phyloP scores from a whole-genome alignment of 2,797 vertebrate species.

The Chaenodraco wilsoni region DNA sequence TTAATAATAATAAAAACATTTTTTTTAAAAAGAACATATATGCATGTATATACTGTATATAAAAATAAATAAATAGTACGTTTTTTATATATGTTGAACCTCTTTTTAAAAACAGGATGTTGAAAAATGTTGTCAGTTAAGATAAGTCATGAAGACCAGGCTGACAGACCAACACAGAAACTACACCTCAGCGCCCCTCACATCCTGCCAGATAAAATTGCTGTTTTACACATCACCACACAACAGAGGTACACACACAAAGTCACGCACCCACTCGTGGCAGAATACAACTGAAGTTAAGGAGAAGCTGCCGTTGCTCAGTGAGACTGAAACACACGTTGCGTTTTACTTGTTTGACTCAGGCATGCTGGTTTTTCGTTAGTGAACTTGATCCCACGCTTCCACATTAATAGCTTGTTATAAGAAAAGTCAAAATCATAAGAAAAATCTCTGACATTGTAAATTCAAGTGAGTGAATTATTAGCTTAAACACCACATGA shows the following conservation, averaged over 20 bases:
- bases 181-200: background rate
- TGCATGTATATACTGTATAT: too few relatives aligned
- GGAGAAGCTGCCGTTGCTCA: slow-evolving; percentile 25
- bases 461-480: slow-evolving; percentile 6
- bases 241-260: background rate
- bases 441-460: background rate
- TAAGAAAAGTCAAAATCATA: slow-evolving; percentile 9
- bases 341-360: slow-evolving; percentile 37
- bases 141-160: background rate
- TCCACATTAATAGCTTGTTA: background rate
- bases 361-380: slow-evolving; percentile 6
- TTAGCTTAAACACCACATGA: background rate
- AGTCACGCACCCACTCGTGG: background rate
- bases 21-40: too few relatives aligned
- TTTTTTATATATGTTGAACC: too few relatives aligned
- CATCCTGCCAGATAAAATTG: slow-evolving; percentile 53
- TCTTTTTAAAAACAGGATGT: slow-evolving; percentile 59
- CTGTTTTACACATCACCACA: slow-evolving; percentile 11
- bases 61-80: too few relatives aligned
- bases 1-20: too few relatives aligned
- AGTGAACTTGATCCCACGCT: background rate
- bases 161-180: slow-evolving; percentile 27
- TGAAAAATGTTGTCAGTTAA: slow-evolving; percentile 19
- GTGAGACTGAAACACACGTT: slow-evolving; percentile 27
- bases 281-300: slow-evolving; percentile 12